Evolutionary conservation across 1,140 invertebrate genomes (phyloP).

Genomic region (Centruroides sculpturatus): DNA sequence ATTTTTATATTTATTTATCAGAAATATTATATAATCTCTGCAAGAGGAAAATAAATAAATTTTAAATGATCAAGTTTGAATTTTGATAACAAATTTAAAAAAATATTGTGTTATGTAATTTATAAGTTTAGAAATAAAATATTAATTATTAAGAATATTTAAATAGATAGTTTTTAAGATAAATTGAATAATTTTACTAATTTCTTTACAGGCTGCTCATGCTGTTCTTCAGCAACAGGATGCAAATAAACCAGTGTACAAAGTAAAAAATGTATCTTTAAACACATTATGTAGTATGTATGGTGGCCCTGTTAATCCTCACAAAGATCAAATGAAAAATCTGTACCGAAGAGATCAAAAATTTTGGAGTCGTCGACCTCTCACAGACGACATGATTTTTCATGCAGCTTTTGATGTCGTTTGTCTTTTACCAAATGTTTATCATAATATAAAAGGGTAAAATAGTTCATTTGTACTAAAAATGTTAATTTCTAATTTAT

Average conservation of each 20-base stretch:
- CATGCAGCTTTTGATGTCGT: slow-evolving; percentile 81
- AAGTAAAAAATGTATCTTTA: slow-evolving; percentile 79
- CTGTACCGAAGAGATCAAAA: slow-evolving; percentile 61
- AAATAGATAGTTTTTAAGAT: no score
- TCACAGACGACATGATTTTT: slow-evolving; percentile 79
- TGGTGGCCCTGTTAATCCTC: slow-evolving; percentile 64
- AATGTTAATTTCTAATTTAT: background rate
- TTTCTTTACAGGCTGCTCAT: slow-evolving; percentile 55
- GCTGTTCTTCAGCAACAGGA: slow-evolving; percentile 81
- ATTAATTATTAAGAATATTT: no score
- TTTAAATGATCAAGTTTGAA: no score
- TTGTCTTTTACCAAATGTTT: slow-evolving; percentile 69
- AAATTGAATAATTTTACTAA: no score
- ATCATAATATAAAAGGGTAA: slow-evolving; percentile 53
- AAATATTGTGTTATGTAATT: no score
- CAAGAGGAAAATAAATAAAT: no score
- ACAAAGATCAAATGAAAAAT: slow-evolving; percentile 68
- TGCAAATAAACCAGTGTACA: slow-evolving; percentile 76
- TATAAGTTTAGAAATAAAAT: no score
- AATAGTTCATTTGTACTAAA: no score
- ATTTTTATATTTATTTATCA: no score
- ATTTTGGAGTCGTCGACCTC: slow-evolving; percentile 76
- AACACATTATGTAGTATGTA: slow-evolving; percentile 77
- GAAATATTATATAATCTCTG: no score
- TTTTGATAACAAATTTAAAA: no score